A percentile compares a stretch with the other conserved stretches of the same genome.
Evolutionary conservation across 30 jellyfish, hydroid and myxozoan genomes (phyloP).

Genomic region (Rhopilema esculentum): DNA sequence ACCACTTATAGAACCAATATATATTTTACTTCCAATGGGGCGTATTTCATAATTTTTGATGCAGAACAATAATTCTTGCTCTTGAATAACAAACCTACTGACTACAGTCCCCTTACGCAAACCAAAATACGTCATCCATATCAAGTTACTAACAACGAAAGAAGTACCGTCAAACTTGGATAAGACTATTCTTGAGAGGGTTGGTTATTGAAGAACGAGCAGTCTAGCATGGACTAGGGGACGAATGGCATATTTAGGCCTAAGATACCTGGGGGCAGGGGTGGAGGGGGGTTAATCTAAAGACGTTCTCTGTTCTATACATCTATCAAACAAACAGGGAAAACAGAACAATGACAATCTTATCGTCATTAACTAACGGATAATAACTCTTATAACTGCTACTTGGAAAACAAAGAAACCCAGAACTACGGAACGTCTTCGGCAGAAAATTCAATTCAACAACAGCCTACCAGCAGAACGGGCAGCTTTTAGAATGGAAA

Average conservation of each 20-base stretch:
- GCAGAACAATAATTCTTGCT: background rate
- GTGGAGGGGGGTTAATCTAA: no score
- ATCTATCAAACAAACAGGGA: background rate
- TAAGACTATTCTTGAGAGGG: no score
- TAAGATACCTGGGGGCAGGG: no score
- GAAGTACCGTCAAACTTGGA: background rate
- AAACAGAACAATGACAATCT: background rate
- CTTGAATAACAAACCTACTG: no score
- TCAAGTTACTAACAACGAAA: background rate
- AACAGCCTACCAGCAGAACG: background rate
- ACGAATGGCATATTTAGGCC: no score
- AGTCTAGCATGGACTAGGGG: no score
- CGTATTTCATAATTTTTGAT: background rate
- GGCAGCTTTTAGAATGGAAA: no score
- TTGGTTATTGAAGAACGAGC: no score
- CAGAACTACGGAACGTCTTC: background rate
- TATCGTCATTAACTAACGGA: background rate
- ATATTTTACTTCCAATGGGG: background rate
- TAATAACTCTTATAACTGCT: background rate
- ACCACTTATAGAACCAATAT: background rate
- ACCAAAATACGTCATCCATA: background rate
- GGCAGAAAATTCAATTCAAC: background rate
- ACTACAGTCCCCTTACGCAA: no score
- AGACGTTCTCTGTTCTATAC: background rate
- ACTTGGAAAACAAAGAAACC: background rate